Evolutionary conservation across 1,140 invertebrate species (phyloP), one percentile per base, ranked within the genome.

Genomic region (Papilio xuthus): DNA sequence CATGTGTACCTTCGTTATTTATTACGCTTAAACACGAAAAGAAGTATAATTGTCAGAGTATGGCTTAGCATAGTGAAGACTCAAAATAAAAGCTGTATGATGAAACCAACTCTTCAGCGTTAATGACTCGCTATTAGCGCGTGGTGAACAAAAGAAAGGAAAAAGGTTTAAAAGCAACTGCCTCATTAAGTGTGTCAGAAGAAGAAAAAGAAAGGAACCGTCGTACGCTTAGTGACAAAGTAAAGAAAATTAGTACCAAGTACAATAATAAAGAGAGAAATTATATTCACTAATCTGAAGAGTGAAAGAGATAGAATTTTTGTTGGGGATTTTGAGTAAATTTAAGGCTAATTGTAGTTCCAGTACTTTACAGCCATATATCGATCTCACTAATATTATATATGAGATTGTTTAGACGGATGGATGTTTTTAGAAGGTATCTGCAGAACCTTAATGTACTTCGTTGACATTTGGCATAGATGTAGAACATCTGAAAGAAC

Each of bases 121-220:
- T 67, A 67, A 67, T 67, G 60, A 67, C 60, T 67, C 60, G 60
- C 60, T 67, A 67, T 67, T 67, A 67, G 60, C 60, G 60, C 60
- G 60, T 28, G 26, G 26, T 32, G 60, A 67, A 67, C 60, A 67
- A 67, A 67, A 28, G 60, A 67, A 67, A 67, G 60, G 60, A 67
- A 67, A 67, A 67, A 67, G 60, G 60, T 28, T 67, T 67, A 67
- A 67, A 67, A 67, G 60, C 60, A 32, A 63, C 60, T 67, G 60
- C 60, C 60, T 67, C 26, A 67, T 67, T 67, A 67, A 67, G 60
- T 67, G 60, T 13, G 26, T 15, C 26, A 28, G 23, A 26, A 67
- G 60, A 28, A 28, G 60, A 67, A 67, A 63, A 67, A 26, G 32
- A 67, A 28, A 32, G 26, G 23, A 28, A 67, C 60, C 26, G 56